Base-by-base conservation (phyloP, 2,113 vertebrate species). In the Eulacestoma nigropectus region DNA sequence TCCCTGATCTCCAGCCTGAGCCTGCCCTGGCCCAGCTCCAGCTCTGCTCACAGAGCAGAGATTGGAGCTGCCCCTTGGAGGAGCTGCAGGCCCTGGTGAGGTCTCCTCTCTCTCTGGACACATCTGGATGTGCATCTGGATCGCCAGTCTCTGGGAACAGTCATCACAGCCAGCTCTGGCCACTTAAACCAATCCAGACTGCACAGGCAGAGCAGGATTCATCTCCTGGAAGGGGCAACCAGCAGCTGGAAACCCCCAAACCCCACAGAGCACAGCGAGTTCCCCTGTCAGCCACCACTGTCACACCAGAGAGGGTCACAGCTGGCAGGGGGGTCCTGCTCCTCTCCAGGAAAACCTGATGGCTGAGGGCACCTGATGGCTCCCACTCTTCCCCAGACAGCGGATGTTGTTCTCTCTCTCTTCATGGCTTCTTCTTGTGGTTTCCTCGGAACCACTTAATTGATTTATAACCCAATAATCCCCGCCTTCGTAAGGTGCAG, bases 401-500 rank as follows among this genome's bases (percentile, higher is more conserved):
- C 0, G 0, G 70, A 74, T 41, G 37, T 64, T 93, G 46, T 52
- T 84, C 44, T 56, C 63, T 87, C 63, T 87, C 37, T 63, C 47
- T 81, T 76, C 42, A 8, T 59, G 78, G 56, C 53, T 91, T 57
- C 67, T 90, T 81, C 87, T 69, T 81, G 87, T 1, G n/a, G 75
- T 59, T 78, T 94, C 84, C 93, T 95, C 91, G 74, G 81, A 84
- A 77, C 41, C 79, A 67, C 56, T 90, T 95, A 91, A 94, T 89
- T 96, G 95, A 96, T 96, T 94, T 95, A 95, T 96, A 90, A 87
- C 94, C 94, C 70, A 74, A 84, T 92, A 92, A 95, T 95, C 57
- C 78, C 86, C 35, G 4, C 92, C 91, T 88, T 95, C 67, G 11
- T 95, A 94, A 93, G 85, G 68, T 1, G 0, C 72, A 63, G 84